Base-by-base conservation (phyloP, 2,797 vertebrate genomes). In the Neomorphus geoffroyi region DNA sequence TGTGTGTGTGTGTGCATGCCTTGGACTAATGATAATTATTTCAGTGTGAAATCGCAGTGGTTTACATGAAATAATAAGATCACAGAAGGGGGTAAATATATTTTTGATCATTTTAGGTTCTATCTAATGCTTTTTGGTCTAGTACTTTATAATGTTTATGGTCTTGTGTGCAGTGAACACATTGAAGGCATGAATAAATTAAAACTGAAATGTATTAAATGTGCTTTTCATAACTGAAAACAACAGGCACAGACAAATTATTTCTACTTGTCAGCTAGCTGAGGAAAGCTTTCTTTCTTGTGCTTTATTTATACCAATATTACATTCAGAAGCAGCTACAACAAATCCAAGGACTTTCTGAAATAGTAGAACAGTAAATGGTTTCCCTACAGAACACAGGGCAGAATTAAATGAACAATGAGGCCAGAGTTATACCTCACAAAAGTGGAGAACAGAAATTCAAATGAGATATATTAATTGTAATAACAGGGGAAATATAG, bases 1-100 rank as follows among this genome's bases (percentile, higher is more conserved):
- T 95, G 43, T 93, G 77, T 94, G 90, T 48, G 69, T 71, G 46
- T 56, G 57, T 41, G 89, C 72, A 10, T 96, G 91, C 96, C 90
- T 97, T 98, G 97, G 97, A 96, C 98, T 97, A 97, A 97, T 97
- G 98, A 98, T 98, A 98, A 98, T 98, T 98, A 98, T 98, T 98
- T 98, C 98, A 98, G 98, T 93, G 98, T 98, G 98, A 98, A 98
- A 98, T 98, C 98, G 94, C 97, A 97, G 97, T 97, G 97, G 97
- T 98, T 98, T 98, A 96, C 96, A 96, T 98, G 96, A 98, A 98
- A 98, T 98, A 98, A 97, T 98, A 98, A 98, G 97, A 98, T 98
- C 97, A 96, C 97, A 98, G 98, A 97, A 98, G 98, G 98, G 97
- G 97, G 97, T 98, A 98, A 98, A 98, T 98, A 98, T 94, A 97